Evolutionary conservation across 2,888 invertebrate species (phyloP).

Genomic region (Xestobium rufovillosum): DNA sequence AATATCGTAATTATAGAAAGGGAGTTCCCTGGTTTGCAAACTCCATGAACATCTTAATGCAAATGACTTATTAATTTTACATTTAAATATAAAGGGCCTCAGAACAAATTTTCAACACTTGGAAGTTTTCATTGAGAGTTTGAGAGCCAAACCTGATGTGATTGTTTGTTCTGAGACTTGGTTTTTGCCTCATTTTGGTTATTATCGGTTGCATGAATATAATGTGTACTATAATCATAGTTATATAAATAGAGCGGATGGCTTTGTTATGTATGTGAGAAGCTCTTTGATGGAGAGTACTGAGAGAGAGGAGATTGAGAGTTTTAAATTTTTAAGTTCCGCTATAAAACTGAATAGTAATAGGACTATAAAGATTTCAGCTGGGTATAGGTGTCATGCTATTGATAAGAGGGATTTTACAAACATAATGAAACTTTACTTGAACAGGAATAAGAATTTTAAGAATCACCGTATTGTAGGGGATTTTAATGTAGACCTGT

Average conservation of each 20-base stretch:
- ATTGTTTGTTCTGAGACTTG: slow-evolving; percentile 13
- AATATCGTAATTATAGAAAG: too few relatives aligned
- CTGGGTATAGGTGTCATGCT: slow-evolving; percentile 13
- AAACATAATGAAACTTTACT: not conserved
- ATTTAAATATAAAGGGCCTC: slow-evolving; percentile 13
- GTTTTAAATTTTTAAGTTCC: slow-evolving; percentile 9
- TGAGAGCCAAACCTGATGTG: slow-evolving; percentile 12
- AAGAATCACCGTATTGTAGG: slow-evolving; percentile 11
- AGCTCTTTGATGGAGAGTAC: slow-evolving; percentile 10
- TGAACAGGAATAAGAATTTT: slow-evolving; percentile 4
- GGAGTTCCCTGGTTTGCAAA: too few relatives aligned
- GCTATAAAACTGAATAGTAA: slow-evolving; percentile 2
- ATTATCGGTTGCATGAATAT: slow-evolving; percentile 7
- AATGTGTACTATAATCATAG: slow-evolving; percentile 12
- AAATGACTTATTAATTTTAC: slow-evolving; percentile 8
- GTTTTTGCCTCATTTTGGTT: slow-evolving; percentile 6
- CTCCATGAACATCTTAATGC: too few relatives aligned
- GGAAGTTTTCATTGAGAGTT: slow-evolving; percentile 9
- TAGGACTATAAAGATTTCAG: slow-evolving; percentile 9
- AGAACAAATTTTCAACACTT: slow-evolving; percentile 8
- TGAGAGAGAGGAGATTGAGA: slow-evolving; percentile 4
- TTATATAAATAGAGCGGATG: slow-evolving; percentile 15
- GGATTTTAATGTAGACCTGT: slow-evolving; percentile 8
- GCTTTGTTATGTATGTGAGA: slow-evolving; percentile 12
- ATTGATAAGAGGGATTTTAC: slow-evolving; percentile 7